Conservation (phyloP, 2,888 invertebrate species). For the Chrysolina oricalcia region DNA sequence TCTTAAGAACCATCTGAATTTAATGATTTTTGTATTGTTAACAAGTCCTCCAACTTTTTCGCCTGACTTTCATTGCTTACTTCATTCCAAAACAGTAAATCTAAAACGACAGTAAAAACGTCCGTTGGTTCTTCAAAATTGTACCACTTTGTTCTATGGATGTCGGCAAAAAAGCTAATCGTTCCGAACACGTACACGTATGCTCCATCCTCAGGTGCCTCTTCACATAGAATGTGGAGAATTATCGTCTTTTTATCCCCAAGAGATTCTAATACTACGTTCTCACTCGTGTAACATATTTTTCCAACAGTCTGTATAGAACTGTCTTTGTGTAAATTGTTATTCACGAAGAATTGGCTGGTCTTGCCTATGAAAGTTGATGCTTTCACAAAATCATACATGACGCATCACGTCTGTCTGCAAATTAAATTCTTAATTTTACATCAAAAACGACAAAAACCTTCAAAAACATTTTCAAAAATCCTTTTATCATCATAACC, state of each 20-base stretch:
- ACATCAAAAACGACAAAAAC: no score
- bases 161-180: not conserved
- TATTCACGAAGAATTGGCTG: not conserved
- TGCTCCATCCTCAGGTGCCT: not conserved
- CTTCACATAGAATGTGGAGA: not conserved
- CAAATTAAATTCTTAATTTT: no score
- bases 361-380: not conserved
- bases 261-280: not conserved
- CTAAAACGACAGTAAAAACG: not conserved
- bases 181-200: not conserved
- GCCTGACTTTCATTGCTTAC: not conserved
- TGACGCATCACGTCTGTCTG: not conserved
- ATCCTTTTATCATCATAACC: no score
- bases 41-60: not conserved
- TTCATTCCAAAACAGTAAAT: slow-evolving; percentile 1
- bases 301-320: not conserved
- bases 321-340: not conserved
- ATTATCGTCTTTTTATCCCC: not conserved
- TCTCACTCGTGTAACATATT: not conserved
- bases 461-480: no score
- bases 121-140: not conserved
- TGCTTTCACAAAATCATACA: not conserved
- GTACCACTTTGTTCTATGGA: not conserved
- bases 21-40: no score
- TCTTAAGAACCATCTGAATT: no score